Evolutionary conservation across 2,113 vertebrate genomes (phyloP).

Genomic region (Catharus bicknelli): DNA sequence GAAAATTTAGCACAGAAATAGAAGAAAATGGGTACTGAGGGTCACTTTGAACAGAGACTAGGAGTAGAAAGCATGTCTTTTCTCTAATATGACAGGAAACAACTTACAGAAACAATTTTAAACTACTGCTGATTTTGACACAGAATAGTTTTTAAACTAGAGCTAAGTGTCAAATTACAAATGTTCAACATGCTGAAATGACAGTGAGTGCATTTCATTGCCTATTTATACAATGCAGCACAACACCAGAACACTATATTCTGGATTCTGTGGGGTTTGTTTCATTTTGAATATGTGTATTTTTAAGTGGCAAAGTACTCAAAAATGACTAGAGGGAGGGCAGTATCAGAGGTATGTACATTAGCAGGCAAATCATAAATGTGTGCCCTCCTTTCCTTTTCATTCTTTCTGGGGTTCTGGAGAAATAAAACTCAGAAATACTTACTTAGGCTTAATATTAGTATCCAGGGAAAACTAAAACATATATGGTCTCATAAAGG

Average conservation of each 20-base stretch:
- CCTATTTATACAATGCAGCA: neutral
- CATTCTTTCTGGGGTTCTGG: neutral
- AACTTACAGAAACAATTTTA: neutral
- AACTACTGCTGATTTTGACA: neutral
- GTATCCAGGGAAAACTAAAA: constrained; percentile 7
- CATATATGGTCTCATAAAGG: neutral
- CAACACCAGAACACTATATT: neutral
- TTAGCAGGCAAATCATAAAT: neutral
- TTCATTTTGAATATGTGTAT: neutral
- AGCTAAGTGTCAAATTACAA: neutral
- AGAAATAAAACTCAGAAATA: neutral
- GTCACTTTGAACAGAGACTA: neutral
- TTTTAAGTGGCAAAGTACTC: neutral
- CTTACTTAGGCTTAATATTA: neutral
- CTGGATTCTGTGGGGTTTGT: neutral
- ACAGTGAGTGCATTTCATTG: neutral
- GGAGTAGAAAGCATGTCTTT: neutral
- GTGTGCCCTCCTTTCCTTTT: neutral
- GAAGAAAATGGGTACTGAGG: neutral
- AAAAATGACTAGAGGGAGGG: neutral
- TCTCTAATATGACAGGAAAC: neutral
- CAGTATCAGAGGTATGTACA: neutral
- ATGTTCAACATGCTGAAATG: neutral
- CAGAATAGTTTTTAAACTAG: neutral
- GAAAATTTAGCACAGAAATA: neutral